phyloP scores from a whole-genome alignment of 2,113 vertebrate species.

The Elephas maximus region DNA sequence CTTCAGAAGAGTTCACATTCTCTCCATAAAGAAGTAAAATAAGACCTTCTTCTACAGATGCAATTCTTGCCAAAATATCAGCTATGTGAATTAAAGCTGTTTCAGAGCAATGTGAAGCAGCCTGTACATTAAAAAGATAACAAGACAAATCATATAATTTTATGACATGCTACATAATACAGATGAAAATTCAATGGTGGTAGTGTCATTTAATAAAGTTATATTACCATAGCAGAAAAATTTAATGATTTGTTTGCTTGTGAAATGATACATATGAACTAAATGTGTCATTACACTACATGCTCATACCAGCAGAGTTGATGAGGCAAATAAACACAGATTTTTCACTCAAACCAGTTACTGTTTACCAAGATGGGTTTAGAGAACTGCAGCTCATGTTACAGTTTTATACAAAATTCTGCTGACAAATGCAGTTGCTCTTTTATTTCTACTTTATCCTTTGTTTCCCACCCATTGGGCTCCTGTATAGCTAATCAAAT shows the following conservation, averaged over 20 bases:
- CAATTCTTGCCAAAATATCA: conserved; percentile 94
- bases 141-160: neutral
- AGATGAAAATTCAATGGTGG: conserved; percentile 19
- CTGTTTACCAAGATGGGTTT: neutral
- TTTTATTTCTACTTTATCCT: neutral
- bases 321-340: conserved; percentile 12
- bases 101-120: conserved; percentile 89
- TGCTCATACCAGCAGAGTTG: neutral
- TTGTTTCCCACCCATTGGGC: neutral
- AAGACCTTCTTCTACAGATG: conserved; percentile 93
- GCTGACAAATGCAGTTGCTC: neutral
- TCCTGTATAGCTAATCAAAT: neutral
- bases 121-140: conserved; percentile 84
- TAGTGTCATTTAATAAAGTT: neutral
- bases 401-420: neutral
- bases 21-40: conserved; percentile 93
- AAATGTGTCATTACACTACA: conserved; percentile 41
- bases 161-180: neutral
- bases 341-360: neutral
- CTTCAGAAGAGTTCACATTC: conserved; percentile 85
- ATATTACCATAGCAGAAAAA: conserved; percentile 37
- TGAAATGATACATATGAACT: conserved; percentile 20
- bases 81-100: conserved; percentile 92
- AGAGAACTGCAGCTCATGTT: neutral
- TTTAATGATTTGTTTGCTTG: neutral